Evolutionary conservation across 2,888 invertebrate species (phyloP).

Genomic region (Halocaridina rubra): DNA sequence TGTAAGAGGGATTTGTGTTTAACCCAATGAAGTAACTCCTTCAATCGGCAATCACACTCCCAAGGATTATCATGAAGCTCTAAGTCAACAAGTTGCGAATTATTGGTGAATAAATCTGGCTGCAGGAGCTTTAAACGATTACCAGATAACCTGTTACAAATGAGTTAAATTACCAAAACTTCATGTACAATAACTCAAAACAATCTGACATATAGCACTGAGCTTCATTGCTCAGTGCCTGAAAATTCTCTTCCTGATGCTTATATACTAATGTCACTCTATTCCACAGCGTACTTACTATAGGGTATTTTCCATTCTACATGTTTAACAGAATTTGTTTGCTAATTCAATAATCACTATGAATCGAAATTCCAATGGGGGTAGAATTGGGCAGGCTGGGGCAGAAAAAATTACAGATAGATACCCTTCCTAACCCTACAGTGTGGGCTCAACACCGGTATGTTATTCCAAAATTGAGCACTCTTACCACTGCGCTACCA

Average conservation of each 20-base stretch:
- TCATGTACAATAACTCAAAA: not conserved
- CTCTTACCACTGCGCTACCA: no score
- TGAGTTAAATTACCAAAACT: not conserved
- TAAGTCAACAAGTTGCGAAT: constrained; percentile 83
- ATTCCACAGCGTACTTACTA: no score
- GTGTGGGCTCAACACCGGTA: no score
- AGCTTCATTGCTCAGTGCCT: not conserved
- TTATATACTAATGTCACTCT: not conserved
- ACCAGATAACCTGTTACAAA: constrained; percentile 73
- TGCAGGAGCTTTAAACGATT: constrained; percentile 81
- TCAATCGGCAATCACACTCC: constrained; percentile 88
- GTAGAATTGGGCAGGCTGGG: no score
- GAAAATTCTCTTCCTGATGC: not conserved
- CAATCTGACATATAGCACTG: not conserved
- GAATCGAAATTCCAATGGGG: no score
- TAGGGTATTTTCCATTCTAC: no score
- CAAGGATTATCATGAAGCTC: constrained; percentile 89
- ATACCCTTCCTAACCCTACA: no score
- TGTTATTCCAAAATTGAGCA: no score
- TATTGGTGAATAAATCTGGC: constrained; percentile 78
- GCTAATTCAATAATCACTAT: no score
- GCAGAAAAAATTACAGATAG: no score
- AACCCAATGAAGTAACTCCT: constrained; percentile 87
- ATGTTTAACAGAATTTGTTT: no score
- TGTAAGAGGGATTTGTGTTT: constrained; percentile 77